Evolutionary conservation across 2,113 vertebrate genomes (phyloP), one percentile per base, ranked within the genome.

Genomic region (Emydocephalus ijimae): DNA sequence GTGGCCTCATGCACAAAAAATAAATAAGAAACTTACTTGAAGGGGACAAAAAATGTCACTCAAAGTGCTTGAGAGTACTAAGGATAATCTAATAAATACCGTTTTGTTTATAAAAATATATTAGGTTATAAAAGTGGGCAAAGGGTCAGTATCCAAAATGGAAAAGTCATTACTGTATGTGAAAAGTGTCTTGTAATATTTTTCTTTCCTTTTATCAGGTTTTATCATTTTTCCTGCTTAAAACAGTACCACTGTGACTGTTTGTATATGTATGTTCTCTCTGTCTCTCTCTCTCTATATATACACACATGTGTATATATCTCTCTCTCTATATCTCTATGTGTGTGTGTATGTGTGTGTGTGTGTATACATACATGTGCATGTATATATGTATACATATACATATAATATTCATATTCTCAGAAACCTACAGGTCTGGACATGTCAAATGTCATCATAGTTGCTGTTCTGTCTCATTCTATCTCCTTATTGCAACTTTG

Each of bases 81-180:
- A 95, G 93, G 94, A 92, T 93, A 96, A 91, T 96, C 95, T 96
- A 97, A 97, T 97, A 97, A 97, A 97, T 97, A 97, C 94, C 91
- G 94, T 97, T 97, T 96, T 96, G 94, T 92, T 97, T 98, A 97
- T 95, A 97, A 97, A 98, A 98, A 98, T 97, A 97, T 96, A 96
- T 96, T 96, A 96, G 89, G 93, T 95, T 97, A 97, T 95, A 96
- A 97, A 97, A 97, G 96, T 95, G 94, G 94, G 95, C 91, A 92
- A 74, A 93, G 95, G 92, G 91, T 94, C 88, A 0, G 56, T 97
- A 94, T 95, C 95, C 91, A 96, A 94, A 0, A 85, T 95, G 96
- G 96, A 95, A 96, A 94, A 96, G 93, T 91, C 90, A 93, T 92
- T 59, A 34, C 29, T 34, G 29, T 69, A 93, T 97, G 96, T 96